Percentiles rank a stretch among this genome's conserved stretches.
Evolutionary conservation across 1,140 invertebrate species (phyloP).

Genomic region (Epicauta chinensis): DNA sequence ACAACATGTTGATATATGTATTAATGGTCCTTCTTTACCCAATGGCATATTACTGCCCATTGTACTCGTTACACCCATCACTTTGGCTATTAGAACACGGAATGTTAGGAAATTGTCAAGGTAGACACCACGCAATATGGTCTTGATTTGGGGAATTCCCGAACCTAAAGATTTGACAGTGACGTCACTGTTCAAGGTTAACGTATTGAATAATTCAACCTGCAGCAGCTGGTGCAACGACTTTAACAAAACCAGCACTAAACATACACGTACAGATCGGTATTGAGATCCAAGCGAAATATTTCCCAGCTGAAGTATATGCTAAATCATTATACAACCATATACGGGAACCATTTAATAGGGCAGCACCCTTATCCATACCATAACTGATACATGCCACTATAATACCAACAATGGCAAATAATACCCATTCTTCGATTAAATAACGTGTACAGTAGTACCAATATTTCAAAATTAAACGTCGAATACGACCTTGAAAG

Average conservation of each 20-base stretch:
- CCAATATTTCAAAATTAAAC: slow-evolving; percentile 45
- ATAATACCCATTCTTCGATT: slow-evolving; percentile 95
- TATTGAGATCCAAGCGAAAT: slow-evolving; percentile 86
- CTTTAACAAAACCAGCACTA: slow-evolving; percentile 88
- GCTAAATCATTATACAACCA: slow-evolving; percentile 84
- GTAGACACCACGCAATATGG: slow-evolving; percentile 90
- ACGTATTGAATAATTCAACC: too few species aligned
- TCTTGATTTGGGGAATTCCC: slow-evolving; percentile 99
- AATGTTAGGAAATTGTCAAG: slow-evolving; percentile 96
- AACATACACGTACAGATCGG: slow-evolving; percentile 86
- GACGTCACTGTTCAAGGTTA: background rate
- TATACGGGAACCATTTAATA: slow-evolving; percentile 70
- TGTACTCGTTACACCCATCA: slow-evolving; percentile 89
- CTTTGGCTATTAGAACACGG: slow-evolving; percentile 87
- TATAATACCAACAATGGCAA: slow-evolving; percentile 86
- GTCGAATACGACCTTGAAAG: slow-evolving; percentile 39
- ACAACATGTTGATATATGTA: slow-evolving; percentile 93
- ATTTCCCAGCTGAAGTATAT: slow-evolving; percentile 71
- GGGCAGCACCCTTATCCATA: slow-evolving; percentile 84
- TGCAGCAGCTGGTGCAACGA: slow-evolving; percentile 89
- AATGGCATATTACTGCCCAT: slow-evolving; percentile 92
- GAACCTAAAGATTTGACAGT: slow-evolving; percentile 66
- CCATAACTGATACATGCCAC: slow-evolving; percentile 92
- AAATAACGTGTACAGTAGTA: slow-evolving; percentile 69
- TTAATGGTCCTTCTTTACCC: slow-evolving; percentile 97